Base-by-base conservation (phyloP, 2,888 invertebrate species). In the Halictus ligatus region DNA sequence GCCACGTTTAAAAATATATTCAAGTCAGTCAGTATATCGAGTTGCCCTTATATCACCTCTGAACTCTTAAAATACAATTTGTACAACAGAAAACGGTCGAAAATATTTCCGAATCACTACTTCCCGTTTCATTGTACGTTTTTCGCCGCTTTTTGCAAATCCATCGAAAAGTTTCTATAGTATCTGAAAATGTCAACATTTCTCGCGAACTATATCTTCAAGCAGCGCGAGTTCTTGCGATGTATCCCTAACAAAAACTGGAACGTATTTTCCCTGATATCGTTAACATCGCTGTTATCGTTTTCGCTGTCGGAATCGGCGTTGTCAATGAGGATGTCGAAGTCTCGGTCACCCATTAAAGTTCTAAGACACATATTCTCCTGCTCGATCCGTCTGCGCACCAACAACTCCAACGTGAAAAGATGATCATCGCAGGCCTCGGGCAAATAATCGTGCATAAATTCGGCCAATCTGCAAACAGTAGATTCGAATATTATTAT, bases 371-470 rank as follows among this genome's bases (percentile, higher is more conserved):
- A 96, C 91, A 97, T 95, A 89, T 96, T 96, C 94, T 96, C 95
- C 74, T 95, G 94, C 78, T 95, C 94, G 67, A 96, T 94, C 78
- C 93, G 92, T 0, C 92, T 89, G 40, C 94, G 92, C 0, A 98
- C 97, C 89, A 97, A 95, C 78, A 96, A 95, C 94, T 99, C 98
- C 90, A 99, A 95, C 0, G 96, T 96, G 94, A 97, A 98, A 71
- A 99, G 95, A 95, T 99, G 98, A 46, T 97, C 96, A 93, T 98
- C 98, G 72, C 97, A 95, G 0, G 96, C 97, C 82, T 97, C 97
- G 0, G 98, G 97, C 43, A 97, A 97, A 94, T 98, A 97, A 58
- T 97, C 96, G 89, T 97, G 96, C 97, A 98, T 97, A 91, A 98
- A 98, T 81, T 97, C 96, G 0, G 98, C 98, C 93, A 99, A 95